Evolutionary conservation across 2,888 invertebrate genomes (phyloP).

Genomic region (Anagyrus pseudococci): DNA sequence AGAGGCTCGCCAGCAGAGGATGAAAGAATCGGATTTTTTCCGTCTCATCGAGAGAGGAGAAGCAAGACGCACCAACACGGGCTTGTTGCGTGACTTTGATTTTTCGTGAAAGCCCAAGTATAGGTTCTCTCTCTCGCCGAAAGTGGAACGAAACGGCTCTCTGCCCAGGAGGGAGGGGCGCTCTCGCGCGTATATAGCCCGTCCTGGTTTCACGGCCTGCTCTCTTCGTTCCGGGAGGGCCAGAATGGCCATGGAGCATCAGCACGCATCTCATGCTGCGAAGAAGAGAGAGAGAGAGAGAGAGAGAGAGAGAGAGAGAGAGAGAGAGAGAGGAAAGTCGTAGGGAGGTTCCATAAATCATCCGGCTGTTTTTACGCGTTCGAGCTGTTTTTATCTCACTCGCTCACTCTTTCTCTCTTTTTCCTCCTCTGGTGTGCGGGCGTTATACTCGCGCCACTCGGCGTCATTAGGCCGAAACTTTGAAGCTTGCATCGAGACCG

Average conservation of each 20-base stretch:
- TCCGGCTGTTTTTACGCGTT: conserved; percentile 56
- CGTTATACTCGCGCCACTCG: too few species aligned
- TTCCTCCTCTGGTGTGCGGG: too few species aligned
- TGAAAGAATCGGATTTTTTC: conserved; percentile 1
- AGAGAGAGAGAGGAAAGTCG: conserved; percentile 24
- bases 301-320: neutral
- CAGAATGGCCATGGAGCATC: too few species aligned
- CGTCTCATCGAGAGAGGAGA: neutral
- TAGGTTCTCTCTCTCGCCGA: too few species aligned
- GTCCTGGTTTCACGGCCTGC: neutral
- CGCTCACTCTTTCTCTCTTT: conserved; percentile 13
- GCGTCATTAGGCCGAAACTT: conserved; percentile 1
- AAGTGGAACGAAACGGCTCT: neutral
- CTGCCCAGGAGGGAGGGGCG: too few species aligned
- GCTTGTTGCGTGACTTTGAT: neutral
- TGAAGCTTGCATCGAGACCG: too few species aligned
- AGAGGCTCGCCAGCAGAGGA: neutral
- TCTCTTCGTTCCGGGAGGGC: neutral
- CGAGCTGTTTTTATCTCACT: conserved; percentile 36
- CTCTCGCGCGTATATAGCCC: neutral
- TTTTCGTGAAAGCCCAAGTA: neutral
- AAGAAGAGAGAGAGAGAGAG: conserved; percentile 13
- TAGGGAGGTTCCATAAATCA: conserved; percentile 56
- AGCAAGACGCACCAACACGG: neutral
- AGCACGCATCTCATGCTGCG: too few species aligned